Conservation (phyloP, 2,888 invertebrate species). For the Leptopterna dolabrata region DNA sequence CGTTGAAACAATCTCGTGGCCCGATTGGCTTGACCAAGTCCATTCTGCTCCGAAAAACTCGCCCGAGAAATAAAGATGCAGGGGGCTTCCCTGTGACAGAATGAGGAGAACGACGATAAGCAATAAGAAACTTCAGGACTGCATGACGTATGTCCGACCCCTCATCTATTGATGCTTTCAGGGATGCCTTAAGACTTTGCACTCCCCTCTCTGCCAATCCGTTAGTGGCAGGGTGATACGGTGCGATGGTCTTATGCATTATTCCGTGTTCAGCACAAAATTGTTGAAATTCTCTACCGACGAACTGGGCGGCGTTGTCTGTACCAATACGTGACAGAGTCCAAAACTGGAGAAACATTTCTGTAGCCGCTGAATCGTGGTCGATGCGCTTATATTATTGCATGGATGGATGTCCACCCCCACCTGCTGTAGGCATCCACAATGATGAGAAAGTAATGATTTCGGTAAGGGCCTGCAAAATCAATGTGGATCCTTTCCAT, state of each 20-base stretch:
- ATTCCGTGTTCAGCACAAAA: no score
- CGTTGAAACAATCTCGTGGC: not conserved
- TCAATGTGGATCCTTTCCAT: no score
- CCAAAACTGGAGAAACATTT: no score
- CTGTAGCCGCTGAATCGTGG: no score
- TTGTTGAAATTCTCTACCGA: no score
- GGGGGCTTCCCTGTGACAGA: not conserved
- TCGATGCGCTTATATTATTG: no score
- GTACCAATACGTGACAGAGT: no score
- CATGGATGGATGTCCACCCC: no score
- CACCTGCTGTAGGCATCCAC: no score
- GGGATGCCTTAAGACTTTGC: not conserved
- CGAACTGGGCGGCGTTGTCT: no score
- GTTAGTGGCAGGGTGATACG: not conserved
- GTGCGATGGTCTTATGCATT: not conserved
- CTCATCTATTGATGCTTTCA: not conserved
- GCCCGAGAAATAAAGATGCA: not conserved
- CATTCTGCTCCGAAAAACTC: not conserved
- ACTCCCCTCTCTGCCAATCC: not conserved
- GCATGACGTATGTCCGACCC: not conserved
- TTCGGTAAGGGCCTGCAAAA: no score
- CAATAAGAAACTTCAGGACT: not conserved
- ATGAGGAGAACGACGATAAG: not conserved
- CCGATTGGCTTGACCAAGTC: not conserved
- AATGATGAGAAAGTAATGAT: no score